These are phyloP conservation scores for Exocentrus adspersus DNA, from an alignment of 2,888 invertebrate species.

Conservation along the genomic window DNA sequence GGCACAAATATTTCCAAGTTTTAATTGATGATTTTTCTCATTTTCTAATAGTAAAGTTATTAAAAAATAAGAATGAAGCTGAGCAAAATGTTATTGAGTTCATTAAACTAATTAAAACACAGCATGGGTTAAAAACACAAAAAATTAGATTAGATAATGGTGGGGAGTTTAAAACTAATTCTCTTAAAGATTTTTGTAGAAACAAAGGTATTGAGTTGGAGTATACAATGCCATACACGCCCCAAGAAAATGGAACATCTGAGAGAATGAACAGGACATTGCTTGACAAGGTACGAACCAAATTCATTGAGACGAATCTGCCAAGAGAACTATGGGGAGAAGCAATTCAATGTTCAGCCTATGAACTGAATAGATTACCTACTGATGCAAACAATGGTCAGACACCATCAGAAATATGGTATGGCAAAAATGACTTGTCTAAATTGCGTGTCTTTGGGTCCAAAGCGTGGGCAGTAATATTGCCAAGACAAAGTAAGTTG, in stretches of 20 bases:
- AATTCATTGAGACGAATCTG: constrained; percentile 41
- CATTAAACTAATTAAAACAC: neutral
- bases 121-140: neutral
- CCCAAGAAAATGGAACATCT: constrained; percentile 44
- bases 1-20: constrained; percentile 37
- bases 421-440: neutral
- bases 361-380: neutral
- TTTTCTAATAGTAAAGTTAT: constrained; percentile 33
- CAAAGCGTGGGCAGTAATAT: neutral
- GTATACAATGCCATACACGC: constrained; percentile 42
- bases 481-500: neutral
- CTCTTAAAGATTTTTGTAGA: constrained; percentile 38
- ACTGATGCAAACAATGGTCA: neutral
- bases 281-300: constrained; percentile 42
- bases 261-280: constrained; percentile 47
- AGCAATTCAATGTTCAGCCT: constrained; percentile 38
- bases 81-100: constrained; percentile 21
- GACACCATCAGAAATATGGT: neutral
- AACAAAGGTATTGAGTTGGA: constrained; percentile 35
- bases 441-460: neutral
- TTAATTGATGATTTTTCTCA: constrained; percentile 42
- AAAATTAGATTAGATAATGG: constrained; percentile 33
- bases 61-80: constrained; percentile 35
- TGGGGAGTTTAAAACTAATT: constrained; percentile 37
- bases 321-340: constrained; percentile 44